Evolutionary conservation across 2,888 invertebrate species (phyloP), one percentile per base, ranked within the genome.

Genomic region (Rhyacophila evoluta): DNA sequence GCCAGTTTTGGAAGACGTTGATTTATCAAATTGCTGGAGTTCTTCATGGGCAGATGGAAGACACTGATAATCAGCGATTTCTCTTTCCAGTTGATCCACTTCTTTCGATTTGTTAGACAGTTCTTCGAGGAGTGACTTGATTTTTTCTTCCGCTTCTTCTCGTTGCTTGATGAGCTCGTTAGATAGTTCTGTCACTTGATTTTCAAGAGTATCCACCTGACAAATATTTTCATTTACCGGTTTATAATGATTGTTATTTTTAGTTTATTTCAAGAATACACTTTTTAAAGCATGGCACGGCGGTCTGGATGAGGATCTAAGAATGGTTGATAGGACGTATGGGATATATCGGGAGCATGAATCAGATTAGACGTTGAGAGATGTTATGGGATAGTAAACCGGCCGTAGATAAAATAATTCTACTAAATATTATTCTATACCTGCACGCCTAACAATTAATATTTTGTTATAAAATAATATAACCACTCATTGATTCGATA

Each of bases 131-230:
- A 92, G 85, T 2, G 89, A 90, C 77, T 91, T 90, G 15, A 91
- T 87, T 81, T 89, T 91, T 81, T 92, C 91, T 77, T 90, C 90
- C 80, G 89, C 90, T 78, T 89, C 89, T 83, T 88, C 88, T 83
- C 90, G 88, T 84, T 89, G 90, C 81, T 89, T 88, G n/a, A 88
- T 88, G 83, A 93, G 85, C 78, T 91, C 89, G 83, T 88, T 86
- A 77, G 90, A 89, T 78, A 93, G 87, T 81, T 91, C 87, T 75
- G 88, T 84, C 83, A 93, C 86, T 87, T 91, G 91, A 84, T 89
- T 88, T 85, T 91, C 92, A 84, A 92, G 86, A 83, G 91, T 92
- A 86, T 91, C 90, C 29, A 90, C 90, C 90, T 90, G 89, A 86
- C 41, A 37, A 80, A 79, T 25, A 75, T 68, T 74, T 74, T 74